Percentiles rank a stretch among this genome's conserved stretches.
phyloP scores from a whole-genome alignment of 2,113 vertebrate species.

The Ondatra zibethicus region DNA sequence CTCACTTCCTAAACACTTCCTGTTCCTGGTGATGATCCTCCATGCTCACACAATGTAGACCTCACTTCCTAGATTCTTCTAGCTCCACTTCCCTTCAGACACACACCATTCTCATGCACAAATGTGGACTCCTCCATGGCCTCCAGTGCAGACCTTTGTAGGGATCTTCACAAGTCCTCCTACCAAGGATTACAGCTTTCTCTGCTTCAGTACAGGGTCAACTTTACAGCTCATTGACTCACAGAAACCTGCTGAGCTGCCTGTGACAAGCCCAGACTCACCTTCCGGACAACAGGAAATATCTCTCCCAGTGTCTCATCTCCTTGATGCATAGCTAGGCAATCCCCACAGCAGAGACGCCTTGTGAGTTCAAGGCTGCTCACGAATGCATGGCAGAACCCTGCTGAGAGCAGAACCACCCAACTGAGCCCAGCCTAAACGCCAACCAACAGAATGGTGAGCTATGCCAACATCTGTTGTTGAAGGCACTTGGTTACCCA shows the following conservation, averaged over 20 bases:
- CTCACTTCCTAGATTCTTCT: not conserved
- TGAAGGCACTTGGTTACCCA: not conserved
- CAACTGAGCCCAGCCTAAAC: not conserved
- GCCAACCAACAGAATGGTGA: not conserved
- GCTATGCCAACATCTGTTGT: fast-evolving
- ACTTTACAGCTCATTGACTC: not conserved
- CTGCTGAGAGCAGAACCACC: too few relatives aligned
- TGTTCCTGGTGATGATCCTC: not conserved
- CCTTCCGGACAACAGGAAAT: not conserved
- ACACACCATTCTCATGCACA: not conserved
- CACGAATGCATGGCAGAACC: not conserved
- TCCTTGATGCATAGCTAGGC: not conserved
- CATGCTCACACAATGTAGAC: not conserved
- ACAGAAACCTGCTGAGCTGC: not conserved
- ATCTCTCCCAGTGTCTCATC: not conserved
- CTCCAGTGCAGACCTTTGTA: not conserved
- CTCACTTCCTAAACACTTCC: not conserved
- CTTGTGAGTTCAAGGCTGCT: not conserved
- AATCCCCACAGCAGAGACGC: not conserved
- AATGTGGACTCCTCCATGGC: not conserved
- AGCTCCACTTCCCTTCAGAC: not conserved
- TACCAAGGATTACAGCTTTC: too few relatives aligned
- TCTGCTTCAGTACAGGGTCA: fast-evolving
- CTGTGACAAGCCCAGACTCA: not conserved
- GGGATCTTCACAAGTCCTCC: not conserved